Conservation (phyloP, 2,797 vertebrate species). For the Amblyraja radiata region DNA sequence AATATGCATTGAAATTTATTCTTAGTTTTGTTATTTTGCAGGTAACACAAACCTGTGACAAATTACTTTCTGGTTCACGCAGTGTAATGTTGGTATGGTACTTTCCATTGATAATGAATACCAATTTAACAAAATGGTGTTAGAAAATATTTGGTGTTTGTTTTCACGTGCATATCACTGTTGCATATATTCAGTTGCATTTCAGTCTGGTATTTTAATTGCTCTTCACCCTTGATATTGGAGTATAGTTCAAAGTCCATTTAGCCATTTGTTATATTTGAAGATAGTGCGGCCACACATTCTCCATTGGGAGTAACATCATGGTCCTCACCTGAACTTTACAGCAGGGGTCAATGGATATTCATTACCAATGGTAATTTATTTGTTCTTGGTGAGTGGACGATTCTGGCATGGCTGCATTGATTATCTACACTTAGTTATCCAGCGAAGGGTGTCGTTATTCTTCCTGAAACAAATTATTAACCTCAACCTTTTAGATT, state of each 20-base stretch:
- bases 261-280: neutral
- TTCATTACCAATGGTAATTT: neutral
- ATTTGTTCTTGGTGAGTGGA: neutral
- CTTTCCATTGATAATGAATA: neutral
- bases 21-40: neutral
- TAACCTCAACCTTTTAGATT: neutral
- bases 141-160: neutral
- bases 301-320: neutral
- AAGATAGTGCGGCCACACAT: neutral
- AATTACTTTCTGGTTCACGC: neutral
- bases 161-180: neutral
- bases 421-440: neutral
- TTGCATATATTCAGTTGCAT: neutral
- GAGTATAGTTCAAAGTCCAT: neutral
- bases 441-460: neutral
- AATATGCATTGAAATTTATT: conserved; percentile 14
- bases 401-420: neutral
- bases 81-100: no score
- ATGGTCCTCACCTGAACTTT: neutral
- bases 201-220: no score
- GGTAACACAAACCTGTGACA: neutral
- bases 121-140: neutral
- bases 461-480: neutral
- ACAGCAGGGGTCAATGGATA: neutral
- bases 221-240: neutral